These are phyloP conservation scores for Sylvia borin DNA, from an alignment of 2,797 vertebrate species.

Conservation along the genomic window DNA sequence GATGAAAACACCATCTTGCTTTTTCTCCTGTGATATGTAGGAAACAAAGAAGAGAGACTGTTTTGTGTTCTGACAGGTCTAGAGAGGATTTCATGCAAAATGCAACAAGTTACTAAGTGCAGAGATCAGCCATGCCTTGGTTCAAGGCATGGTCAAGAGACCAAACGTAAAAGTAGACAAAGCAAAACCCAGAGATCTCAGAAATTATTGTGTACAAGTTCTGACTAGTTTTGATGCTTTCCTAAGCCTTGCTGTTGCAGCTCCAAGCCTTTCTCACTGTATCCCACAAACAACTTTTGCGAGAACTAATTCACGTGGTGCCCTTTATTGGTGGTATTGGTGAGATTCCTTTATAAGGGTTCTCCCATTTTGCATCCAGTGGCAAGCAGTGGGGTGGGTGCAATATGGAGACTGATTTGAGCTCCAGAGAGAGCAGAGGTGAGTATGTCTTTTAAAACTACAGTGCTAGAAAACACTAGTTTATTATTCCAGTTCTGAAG, in stretches of 20 bases:
- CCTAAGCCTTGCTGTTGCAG: not conserved
- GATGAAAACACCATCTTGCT: not conserved
- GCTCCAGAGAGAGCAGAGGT: not conserved
- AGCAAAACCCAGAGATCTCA: not conserved
- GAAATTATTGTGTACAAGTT: not conserved
- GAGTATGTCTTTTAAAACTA: not conserved
- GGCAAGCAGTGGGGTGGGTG: rapidly evolving
- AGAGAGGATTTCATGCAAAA: not conserved
- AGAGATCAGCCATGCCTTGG: not conserved
- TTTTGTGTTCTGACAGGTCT: not conserved
- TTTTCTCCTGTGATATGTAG: not conserved
- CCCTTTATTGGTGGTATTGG: not conserved
- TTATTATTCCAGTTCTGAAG: not conserved
- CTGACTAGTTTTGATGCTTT: not conserved
- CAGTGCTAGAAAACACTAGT: not conserved
- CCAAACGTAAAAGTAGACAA: not conserved
- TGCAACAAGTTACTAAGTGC: not conserved
- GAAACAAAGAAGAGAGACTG: not conserved
- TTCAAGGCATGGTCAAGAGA: not conserved
- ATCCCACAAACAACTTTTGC: not conserved
- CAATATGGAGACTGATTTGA: not conserved
- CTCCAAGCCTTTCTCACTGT: not conserved
- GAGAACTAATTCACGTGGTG: not conserved
- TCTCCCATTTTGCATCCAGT: not conserved
- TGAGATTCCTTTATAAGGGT: not conserved